Percentiles rank a stretch among this genome's conserved stretches.
phyloP scores from a whole-genome alignment of 2,113 vertebrate species.

The Ahaetulla prasina region DNA sequence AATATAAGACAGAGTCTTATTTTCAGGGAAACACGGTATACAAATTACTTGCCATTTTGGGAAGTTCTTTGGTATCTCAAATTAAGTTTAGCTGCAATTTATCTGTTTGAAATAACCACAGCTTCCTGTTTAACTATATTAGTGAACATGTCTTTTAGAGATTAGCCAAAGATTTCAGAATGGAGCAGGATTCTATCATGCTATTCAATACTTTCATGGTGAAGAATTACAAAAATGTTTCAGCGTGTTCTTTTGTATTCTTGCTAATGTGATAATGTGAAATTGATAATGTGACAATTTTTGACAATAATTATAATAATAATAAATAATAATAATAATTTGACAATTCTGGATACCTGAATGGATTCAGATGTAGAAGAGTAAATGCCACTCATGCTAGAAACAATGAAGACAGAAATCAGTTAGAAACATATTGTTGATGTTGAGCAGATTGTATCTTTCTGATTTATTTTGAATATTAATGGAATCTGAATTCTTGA shows the following conservation, averaged over 20 bases:
- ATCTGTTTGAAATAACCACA: background rate
- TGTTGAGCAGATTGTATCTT: background rate
- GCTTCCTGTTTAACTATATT: background rate
- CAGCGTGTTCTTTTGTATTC: background rate
- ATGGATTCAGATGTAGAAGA: background rate
- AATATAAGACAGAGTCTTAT: no score
- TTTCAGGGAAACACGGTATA: no score
- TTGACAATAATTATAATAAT: no score
- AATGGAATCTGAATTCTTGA: conserved; percentile 46
- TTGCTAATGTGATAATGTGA: background rate
- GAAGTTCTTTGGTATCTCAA: background rate
- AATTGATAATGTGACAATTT: background rate
- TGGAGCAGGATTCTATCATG: background rate
- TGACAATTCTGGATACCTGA: background rate
- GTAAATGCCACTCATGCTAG: background rate
- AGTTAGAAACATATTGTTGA: background rate
- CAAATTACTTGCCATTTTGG: background rate
- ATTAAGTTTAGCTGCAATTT: background rate
- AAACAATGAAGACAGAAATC: background rate
- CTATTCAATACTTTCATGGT: background rate
- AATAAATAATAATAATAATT: no score
- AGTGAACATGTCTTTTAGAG: background rate
- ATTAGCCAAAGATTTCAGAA: background rate
- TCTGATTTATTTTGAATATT: background rate
- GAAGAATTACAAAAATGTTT: background rate